Base-by-base conservation (phyloP, 2,888 invertebrate species). In the Acronicta aceris region DNA sequence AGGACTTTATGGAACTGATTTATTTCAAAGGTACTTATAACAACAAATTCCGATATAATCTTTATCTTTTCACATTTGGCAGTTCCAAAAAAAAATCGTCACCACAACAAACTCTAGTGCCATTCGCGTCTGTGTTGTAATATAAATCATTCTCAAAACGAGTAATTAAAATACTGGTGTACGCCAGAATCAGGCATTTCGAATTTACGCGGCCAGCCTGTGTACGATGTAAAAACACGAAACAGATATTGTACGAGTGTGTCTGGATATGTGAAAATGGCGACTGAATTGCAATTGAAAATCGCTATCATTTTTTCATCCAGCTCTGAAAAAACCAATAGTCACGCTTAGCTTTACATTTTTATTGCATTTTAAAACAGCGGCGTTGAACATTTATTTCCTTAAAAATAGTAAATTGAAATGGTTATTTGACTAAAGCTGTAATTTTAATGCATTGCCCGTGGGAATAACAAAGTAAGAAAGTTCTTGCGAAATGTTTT, bases 141-240 rank as follows among this genome's bases (percentile, higher is more conserved):
- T 82, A 92, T 94, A 93, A 94, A 94, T 95, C 95, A 94, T 94
- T 89, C 89, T 82, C 84, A 83, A 91, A 93, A 91, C 91, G 88
- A 93, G 92, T 95, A 94, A 94, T 95, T 95, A 95, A 95, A 95
- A 94, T 88, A 89, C 91, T 91, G 89, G 87, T 89, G 88, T 84
- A 89, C 84, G 87, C 88, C 90, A 88, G 89, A 91, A 93, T 93
- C 92, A 89, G 89, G 88, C 90, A 83, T 87, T 88, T 86, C 82
- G 88, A 86, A 91, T 92, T 87, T 86, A 89, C 89, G 89, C 83
- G 81, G 63, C 64, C 64, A 56, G 57, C 64, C 71, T 59, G 67
- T 65, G 71, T 71, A 59, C 78, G 69, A 67, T 71, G 71, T 75
- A 70, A 75, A 78, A 80, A 78, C 70, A 76, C 63, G 66, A 56